These are phyloP conservation scores for Andrena bucephala DNA, from an alignment of 2,888 invertebrate species.

Conservation along the genomic window DNA sequence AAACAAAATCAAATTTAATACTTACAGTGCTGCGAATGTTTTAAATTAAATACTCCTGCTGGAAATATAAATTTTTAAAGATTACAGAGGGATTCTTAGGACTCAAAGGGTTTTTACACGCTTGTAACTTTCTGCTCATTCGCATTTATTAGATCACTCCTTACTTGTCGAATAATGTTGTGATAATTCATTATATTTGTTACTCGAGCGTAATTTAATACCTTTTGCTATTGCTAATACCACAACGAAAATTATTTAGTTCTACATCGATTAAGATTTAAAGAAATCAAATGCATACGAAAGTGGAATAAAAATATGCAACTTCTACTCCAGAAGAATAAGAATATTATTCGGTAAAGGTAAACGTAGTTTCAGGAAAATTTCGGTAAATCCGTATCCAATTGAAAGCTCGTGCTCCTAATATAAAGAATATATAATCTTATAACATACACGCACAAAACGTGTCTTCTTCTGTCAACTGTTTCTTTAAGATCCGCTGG, in stretches of 20 bases:
- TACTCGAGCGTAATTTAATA: slow-evolving; percentile 1
- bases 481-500: too few relatives aligned
- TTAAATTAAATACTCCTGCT: background rate
- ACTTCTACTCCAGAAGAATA: background rate
- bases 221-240: background rate
- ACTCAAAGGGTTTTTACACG: background rate
- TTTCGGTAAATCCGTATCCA: background rate
- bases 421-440: too few relatives aligned
- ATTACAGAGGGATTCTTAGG: too few relatives aligned
- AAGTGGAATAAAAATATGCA: slow-evolving; percentile 1
- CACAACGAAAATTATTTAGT: background rate
- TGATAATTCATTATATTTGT: slow-evolving; percentile 10
- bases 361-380: background rate
- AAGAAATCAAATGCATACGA: slow-evolving; percentile 6
- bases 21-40: background rate
- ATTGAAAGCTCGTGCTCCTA: background rate
- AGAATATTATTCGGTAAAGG: background rate
- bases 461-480: too few relatives aligned
- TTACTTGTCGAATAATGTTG: slow-evolving; percentile 6
- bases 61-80: background rate
- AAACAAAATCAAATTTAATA: too few relatives aligned
- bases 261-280: background rate
- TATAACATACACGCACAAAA: too few relatives aligned
- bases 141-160: slow-evolving; percentile 11
- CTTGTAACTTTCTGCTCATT: slow-evolving; percentile 3